Conservation (phyloP, 1,140 invertebrate species). For the Eriosoma lanigerum region DNA sequence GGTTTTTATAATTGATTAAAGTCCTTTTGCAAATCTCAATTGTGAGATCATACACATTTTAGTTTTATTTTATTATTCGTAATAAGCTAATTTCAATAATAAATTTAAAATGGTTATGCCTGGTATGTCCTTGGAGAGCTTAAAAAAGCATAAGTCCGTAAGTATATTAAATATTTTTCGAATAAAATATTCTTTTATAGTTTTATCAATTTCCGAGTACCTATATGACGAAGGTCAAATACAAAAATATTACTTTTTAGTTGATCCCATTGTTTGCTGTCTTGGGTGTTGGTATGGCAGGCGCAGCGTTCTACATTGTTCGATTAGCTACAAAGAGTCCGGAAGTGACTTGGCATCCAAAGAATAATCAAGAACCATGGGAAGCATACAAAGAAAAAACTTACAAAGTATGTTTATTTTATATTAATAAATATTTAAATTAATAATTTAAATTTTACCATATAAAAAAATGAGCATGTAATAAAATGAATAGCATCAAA, state of each 20-base stretch:
- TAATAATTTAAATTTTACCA: neutral
- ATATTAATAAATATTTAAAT: no score
- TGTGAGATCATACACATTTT: no score
- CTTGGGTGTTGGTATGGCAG: conserved; percentile 65
- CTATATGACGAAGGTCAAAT: conserved; percentile 30
- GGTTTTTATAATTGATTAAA: neutral
- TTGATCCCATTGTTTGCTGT: conserved; percentile 78
- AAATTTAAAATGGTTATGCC: conserved; percentile 49
- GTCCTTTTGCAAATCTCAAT: no score
- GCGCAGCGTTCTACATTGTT: conserved; percentile 65
- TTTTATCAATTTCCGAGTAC: neutral
- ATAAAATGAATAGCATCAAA: no score
- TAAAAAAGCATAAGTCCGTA: conserved; percentile 50
- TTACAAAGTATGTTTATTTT: conserved; percentile 70
- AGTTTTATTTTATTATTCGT: no score
- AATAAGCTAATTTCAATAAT: neutral
- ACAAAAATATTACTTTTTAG: conserved; percentile 59
- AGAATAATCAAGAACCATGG: conserved; percentile 75
- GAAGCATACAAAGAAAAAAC: conserved; percentile 75
- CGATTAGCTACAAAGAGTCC: conserved; percentile 74
- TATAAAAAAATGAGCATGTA: no score
- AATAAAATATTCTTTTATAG: neutral
- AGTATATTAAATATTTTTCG: neutral
- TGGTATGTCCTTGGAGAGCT: conserved; percentile 45
- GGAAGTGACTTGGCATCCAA: conserved; percentile 76